These are phyloP conservation scores for Acropternis orthonyx DNA, from an alignment of 2,797 vertebrate genomes.

Conservation along the genomic window DNA sequence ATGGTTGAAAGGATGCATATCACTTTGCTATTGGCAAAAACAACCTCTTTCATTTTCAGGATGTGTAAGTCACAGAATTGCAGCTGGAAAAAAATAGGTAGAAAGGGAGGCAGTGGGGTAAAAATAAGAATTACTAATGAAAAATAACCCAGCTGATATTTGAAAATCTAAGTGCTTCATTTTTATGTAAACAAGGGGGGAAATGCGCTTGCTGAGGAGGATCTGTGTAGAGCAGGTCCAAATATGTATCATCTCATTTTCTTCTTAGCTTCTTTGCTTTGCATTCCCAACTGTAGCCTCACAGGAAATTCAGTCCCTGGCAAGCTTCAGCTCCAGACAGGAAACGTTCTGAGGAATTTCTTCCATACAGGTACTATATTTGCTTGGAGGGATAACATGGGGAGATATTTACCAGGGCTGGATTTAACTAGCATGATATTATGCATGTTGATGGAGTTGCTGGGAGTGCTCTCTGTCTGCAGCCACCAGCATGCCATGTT, in stretches of 20 bases:
- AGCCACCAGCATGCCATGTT: conserved; percentile 38
- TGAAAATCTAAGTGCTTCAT: background rate
- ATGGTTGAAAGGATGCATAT: conserved; percentile 64
- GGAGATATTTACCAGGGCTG: conserved; percentile 19
- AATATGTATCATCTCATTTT: conserved; percentile 24
- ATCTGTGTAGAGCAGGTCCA: conserved; percentile 5
- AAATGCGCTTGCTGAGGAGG: background rate
- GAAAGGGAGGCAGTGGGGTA: background rate
- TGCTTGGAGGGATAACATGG: conserved; percentile 39
- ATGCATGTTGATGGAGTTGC: conserved; percentile 40
- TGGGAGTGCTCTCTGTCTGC: conserved; percentile 39
- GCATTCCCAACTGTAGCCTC: conserved; percentile 44
- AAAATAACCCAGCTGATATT: background rate
- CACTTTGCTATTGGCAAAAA: conserved; percentile 70
- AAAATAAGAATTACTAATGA: background rate
- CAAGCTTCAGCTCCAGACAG: conserved; percentile 54
- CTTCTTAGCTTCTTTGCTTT: conserved; percentile 41
- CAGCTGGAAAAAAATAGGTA: conserved; percentile 63
- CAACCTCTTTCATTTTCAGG: conserved; percentile 66
- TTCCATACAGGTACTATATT: conserved; percentile 58
- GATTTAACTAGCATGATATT: conserved; percentile 50
- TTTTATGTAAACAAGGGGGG: background rate
- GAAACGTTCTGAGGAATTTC: conserved; percentile 53
- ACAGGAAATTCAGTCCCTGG: conserved; percentile 58
- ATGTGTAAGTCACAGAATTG: conserved; percentile 57